Conservation (phyloP, 2,888 invertebrate species). For the Keiferia lycopersicella region DNA sequence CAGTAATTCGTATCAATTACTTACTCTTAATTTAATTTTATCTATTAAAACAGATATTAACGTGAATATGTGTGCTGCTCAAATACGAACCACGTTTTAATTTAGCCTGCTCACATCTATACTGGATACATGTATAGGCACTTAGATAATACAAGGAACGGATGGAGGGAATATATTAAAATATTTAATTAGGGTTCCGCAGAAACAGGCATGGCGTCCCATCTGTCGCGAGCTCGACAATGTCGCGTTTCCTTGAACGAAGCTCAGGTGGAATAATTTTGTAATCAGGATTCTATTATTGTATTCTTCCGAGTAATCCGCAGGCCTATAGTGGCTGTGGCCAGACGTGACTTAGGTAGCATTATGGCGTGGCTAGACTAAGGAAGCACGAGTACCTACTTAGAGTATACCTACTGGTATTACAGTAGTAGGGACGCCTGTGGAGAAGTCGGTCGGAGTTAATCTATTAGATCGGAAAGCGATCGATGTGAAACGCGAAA, state of each 20-base stretch:
- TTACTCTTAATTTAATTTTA: not conserved
- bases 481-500: no score
- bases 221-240: conserved; percentile 56
- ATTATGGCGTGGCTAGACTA: conserved; percentile 3
- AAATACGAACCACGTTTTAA: conserved; percentile 43
- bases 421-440: not conserved
- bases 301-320: conserved; percentile 50
- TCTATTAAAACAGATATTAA: not conserved
- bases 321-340: conserved; percentile 33
- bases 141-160: conserved; percentile 53
- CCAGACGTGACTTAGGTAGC: conserved; percentile 46
- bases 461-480: no score
- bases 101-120: conserved; percentile 37
- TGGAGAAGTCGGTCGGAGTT: no score
- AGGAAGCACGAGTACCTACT: not conserved
- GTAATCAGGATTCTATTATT: conserved; percentile 66
- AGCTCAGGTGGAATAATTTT: conserved; percentile 57
- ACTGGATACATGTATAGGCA: conserved; percentile 39
- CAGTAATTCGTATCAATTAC: not conserved
- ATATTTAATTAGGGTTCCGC: conserved; percentile 69
- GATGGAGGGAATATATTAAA: conserved; percentile 70
- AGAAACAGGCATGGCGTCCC: conserved; percentile 56
- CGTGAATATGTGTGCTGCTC: conserved; percentile 16
- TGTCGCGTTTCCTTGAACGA: conserved; percentile 61
- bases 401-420: not conserved